These are phyloP conservation scores for Drosophila subobscura DNA, from an alignment of 1,140 invertebrate species.

Conservation along the genomic window DNA sequence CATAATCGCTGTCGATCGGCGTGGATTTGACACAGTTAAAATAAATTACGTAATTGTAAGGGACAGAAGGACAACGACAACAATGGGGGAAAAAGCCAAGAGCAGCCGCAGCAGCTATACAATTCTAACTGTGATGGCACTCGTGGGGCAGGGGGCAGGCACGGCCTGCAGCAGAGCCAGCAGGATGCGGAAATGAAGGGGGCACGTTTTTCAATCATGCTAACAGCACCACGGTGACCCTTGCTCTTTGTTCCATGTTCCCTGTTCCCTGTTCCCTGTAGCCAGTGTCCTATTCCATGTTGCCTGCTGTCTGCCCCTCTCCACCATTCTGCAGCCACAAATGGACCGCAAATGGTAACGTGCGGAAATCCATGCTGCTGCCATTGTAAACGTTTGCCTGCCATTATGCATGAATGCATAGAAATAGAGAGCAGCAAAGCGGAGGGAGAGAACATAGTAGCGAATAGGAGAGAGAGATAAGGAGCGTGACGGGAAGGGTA, in stretches of 20 bases:
- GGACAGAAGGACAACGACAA: slow-evolving; percentile 32
- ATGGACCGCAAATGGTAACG: slow-evolving; percentile 78
- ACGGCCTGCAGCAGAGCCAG: neutral
- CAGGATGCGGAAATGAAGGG: slow-evolving; percentile 26
- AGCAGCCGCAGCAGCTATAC: slow-evolving; percentile 45
- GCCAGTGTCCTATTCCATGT: neutral
- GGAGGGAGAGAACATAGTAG: neutral
- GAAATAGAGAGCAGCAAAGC: slow-evolving; percentile 55
- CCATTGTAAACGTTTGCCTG: slow-evolving; percentile 77
- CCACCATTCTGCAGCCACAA: slow-evolving; percentile 47
- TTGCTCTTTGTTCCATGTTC: neutral
- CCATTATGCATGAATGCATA: slow-evolving; percentile 79
- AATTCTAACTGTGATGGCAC: slow-evolving; percentile 57
- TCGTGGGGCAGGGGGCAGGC: slow-evolving; percentile 2
- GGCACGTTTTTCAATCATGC: slow-evolving; percentile 80
- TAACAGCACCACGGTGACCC: slow-evolving; percentile 64
- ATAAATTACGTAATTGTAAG: slow-evolving; percentile 81
- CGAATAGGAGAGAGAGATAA: neutral
- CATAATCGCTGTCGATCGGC: slow-evolving; percentile 79
- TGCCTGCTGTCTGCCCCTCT: neutral
- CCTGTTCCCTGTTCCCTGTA: neutral
- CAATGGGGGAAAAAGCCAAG: slow-evolving; percentile 5
- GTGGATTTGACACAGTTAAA: slow-evolving; percentile 82
- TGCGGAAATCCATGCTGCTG: slow-evolving; percentile 75
- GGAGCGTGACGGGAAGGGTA: neutral